Evolutionary conservation across 2,113 vertebrate species (phyloP).

Genomic region (Nymphicus hollandicus): DNA sequence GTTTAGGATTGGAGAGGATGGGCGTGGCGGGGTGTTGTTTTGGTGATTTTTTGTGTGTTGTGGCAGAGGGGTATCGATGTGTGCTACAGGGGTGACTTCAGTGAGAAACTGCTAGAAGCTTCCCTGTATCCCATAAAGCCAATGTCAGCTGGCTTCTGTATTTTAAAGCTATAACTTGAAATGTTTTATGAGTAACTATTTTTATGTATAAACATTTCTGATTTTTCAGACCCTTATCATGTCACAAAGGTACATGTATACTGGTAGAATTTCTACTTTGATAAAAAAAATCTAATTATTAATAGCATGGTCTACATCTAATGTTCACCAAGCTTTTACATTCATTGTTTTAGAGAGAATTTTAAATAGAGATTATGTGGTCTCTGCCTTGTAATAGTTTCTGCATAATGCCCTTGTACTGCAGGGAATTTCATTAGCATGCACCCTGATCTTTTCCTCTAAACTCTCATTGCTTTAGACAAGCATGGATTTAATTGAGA

Average conservation of each 20-base stretch:
- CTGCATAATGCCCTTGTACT: conserved; percentile 60
- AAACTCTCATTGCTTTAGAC: conserved; percentile 68
- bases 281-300: background rate
- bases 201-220: background rate
- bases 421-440: conserved; percentile 68
- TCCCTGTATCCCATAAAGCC: background rate
- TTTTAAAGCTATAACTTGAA: background rate
- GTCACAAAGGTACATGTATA: background rate
- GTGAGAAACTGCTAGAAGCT: background rate
- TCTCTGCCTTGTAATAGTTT: conserved; percentile 34
- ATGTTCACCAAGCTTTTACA: background rate
- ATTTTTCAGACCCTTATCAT: background rate
- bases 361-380: conserved; percentile 51
- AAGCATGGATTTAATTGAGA: conserved; percentile 75
- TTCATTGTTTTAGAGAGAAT: conserved; percentile 44
- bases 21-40: no score
- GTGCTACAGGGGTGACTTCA: background rate
- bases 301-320: background rate
- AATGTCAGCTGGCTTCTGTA: background rate
- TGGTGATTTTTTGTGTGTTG: no score
- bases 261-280: background rate
- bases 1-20: no score
- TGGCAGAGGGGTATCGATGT: no score
- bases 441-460: conserved; percentile 67
- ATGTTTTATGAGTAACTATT: background rate